Evolutionary conservation across 2,888 invertebrate genomes (phyloP).

Genomic region (Dichetophora obliterata): DNA sequence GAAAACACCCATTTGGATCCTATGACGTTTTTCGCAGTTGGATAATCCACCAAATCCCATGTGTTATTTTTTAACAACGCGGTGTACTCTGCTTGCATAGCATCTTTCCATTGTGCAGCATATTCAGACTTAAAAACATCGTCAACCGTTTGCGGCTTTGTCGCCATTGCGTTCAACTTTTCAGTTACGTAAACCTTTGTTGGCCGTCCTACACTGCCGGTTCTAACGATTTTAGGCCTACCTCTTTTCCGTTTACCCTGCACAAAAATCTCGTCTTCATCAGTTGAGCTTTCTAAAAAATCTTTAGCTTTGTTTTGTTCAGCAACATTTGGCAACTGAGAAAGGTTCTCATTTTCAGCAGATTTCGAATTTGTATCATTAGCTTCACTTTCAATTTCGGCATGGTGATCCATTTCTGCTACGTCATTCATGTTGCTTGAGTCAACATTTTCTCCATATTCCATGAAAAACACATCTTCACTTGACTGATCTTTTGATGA

Average conservation of each 20-base stretch:
- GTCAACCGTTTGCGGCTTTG: conserved; percentile 36
- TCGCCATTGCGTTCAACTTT: background rate
- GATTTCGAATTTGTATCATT: background rate
- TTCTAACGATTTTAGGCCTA: conserved; percentile 33
- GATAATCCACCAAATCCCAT: background rate
- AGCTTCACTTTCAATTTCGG: background rate
- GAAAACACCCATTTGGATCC: background rate
- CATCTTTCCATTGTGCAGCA: background rate
- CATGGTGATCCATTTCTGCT: too few species aligned
- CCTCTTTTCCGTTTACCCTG: conserved; percentile 23
- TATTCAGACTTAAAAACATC: background rate
- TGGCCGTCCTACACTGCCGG: background rate
- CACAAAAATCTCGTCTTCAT: background rate
- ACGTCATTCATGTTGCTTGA: background rate
- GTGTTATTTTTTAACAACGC: background rate
- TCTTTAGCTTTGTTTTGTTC: too few species aligned
- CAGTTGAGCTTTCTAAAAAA: background rate
- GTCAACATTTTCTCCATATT: background rate
- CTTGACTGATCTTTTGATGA: too few species aligned
- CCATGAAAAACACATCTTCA: background rate
- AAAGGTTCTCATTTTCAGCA: background rate
- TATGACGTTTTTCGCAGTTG: background rate
- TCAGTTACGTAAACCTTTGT: conserved; percentile 1
- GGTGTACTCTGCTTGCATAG: background rate
- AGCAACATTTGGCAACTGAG: too few species aligned